Conservation (phyloP, 2,797 vertebrate genomes). For the Pseudopleuronectes americanus region DNA sequence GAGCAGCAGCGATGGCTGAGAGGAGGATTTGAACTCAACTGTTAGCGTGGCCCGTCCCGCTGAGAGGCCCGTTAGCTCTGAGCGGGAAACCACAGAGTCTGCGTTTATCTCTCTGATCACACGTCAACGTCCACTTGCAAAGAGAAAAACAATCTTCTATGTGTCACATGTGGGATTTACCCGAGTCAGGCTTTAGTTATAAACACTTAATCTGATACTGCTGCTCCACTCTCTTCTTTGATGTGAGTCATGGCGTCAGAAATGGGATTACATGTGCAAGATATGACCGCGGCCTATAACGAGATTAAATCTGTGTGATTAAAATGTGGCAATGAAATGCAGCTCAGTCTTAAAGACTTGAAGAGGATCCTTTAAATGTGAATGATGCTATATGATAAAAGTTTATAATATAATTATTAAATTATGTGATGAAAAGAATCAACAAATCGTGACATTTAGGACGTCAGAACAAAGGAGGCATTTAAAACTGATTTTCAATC, state of each 20-base stretch:
- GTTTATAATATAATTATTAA: too few species aligned
- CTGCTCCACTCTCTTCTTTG: neutral
- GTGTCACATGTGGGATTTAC: slow-evolving; percentile 12
- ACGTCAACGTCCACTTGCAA: neutral
- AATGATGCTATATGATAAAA: too few species aligned
- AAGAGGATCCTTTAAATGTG: neutral
- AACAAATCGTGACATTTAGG: too few species aligned
- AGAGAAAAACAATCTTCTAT: slow-evolving; percentile 11
- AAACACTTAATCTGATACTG: neutral
- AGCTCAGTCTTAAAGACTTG: slow-evolving; percentile 6
- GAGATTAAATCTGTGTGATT: neutral
- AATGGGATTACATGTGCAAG: neutral
- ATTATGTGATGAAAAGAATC: too few species aligned
- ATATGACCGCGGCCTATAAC: neutral
- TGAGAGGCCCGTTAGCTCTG: slow-evolving; percentile 25
- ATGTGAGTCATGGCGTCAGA: neutral
- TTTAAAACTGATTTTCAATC: too few species aligned
- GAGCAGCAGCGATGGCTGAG: slow-evolving; percentile 6
- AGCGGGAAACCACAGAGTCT: slow-evolving; percentile 28
- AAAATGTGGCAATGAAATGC: neutral
- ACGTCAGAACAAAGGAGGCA: too few species aligned
- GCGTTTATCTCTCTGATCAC: slow-evolving; percentile 28
- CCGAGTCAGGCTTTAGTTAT: neutral
- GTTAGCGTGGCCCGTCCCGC: slow-evolving; percentile 23
- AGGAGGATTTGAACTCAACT: slow-evolving; percentile 47